phyloP scores from a whole-genome alignment of 2,888 invertebrate genomes.

The Gari tellinella region DNA sequence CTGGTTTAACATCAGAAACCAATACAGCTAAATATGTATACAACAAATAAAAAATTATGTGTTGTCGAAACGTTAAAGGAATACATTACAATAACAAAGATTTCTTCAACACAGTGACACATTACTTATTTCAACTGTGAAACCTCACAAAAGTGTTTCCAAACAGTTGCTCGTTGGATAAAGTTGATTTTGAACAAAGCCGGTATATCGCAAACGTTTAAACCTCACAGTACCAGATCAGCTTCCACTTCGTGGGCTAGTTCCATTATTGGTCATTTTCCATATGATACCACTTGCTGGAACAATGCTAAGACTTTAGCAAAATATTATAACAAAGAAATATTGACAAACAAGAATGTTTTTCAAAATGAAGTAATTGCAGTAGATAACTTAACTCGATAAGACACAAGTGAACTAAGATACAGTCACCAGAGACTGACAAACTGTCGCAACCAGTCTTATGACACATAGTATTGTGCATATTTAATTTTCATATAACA shows the following conservation, averaged over 20 bases:
- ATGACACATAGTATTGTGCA: no score
- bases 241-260: neutral
- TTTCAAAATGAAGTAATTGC: neutral
- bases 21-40: neutral
- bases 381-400: no score
- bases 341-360: neutral
- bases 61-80: slow-evolving; percentile 1
- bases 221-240: neutral
- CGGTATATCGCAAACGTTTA: neutral
- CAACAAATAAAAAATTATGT: neutral
- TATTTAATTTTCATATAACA: no score
- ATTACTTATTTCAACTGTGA: slow-evolving; percentile 1
- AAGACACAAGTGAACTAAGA: no score
- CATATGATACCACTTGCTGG: neutral
- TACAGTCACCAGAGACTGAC: no score
- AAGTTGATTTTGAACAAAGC: neutral
- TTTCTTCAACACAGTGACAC: neutral
- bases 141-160: neutral
- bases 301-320: neutral
- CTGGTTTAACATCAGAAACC: neutral
- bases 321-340: slow-evolving; percentile 2
- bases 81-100: slow-evolving; percentile 1
- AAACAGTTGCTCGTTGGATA: neutral
- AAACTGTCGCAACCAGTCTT: neutral
- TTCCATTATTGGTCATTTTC: neutral